Evolutionary conservation across 2,113 vertebrate genomes (phyloP).

Genomic region (Oxyruncus cristatus): DNA sequence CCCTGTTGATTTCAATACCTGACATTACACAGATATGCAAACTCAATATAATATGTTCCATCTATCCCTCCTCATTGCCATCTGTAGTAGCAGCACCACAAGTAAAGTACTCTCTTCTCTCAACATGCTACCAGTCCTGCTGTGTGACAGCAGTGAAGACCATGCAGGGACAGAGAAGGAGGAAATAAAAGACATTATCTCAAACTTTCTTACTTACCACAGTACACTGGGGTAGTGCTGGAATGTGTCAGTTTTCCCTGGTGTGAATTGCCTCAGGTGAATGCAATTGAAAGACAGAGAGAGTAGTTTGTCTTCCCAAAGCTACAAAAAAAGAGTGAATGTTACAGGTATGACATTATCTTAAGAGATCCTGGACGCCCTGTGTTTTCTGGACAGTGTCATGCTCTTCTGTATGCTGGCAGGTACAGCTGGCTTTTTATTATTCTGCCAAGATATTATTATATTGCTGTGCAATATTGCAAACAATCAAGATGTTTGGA

Average conservation of each 20-base stretch:
- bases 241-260: neutral
- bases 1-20: constrained; percentile 9
- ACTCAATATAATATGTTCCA: neutral
- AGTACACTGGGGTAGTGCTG: neutral
- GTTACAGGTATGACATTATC: neutral
- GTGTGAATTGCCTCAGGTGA: neutral
- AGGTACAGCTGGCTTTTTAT: neutral
- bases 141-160: neutral
- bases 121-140: neutral
- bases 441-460: neutral
- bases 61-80: constrained; percentile 3
- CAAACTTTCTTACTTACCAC: neutral
- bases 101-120: neutral
- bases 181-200: neutral
- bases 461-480: neutral
- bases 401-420: neutral
- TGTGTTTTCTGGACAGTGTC: neutral
- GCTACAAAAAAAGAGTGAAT: neutral
- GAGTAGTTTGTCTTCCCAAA: neutral
- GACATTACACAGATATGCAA: neutral
- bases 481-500: neutral
- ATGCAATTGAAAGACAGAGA: neutral
- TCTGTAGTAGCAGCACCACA: neutral
- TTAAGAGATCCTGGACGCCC: neutral
- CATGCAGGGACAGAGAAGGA: neutral